These are phyloP conservation scores for Tipula unca DNA, from an alignment of 2,888 invertebrate species.

Conservation along the genomic window DNA sequence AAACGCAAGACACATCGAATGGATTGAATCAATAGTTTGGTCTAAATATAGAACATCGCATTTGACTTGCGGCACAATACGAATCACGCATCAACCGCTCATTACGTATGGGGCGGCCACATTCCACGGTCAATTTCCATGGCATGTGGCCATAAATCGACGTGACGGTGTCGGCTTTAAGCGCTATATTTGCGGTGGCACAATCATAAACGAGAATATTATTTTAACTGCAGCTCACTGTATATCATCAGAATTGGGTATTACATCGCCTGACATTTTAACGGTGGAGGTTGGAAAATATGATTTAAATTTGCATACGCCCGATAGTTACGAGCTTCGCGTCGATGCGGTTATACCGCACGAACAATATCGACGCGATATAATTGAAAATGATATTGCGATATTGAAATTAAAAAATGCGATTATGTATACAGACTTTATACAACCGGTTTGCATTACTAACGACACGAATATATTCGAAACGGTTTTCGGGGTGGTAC, in stretches of 20 bases:
- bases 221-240: conserved; percentile 38
- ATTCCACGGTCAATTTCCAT: conserved; percentile 41
- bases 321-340: conserved; percentile 33
- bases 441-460: conserved; percentile 41
- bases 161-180: background rate
- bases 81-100: background rate
- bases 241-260: conserved; percentile 28
- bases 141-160: conserved; percentile 38
- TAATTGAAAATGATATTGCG: conserved; percentile 34
- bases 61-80: background rate
- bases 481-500: background rate
- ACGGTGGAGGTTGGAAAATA: conserved; percentile 38
- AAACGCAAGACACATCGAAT: background rate
- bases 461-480: conserved; percentile 21
- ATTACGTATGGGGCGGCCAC: conserved; percentile 37
- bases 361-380: conserved; percentile 21
- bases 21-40: conserved; percentile 1
- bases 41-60: background rate
- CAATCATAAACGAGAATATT: conserved; percentile 34
- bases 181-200: conserved; percentile 38
- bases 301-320: conserved; percentile 36
- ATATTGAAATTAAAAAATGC: conserved; percentile 35
- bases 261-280: conserved; percentile 32
- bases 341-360: conserved; percentile 23
- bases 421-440: conserved; percentile 31